Base-by-base conservation (phyloP, 1,140 invertebrate species). In the Cepaea nemoralis region DNA sequence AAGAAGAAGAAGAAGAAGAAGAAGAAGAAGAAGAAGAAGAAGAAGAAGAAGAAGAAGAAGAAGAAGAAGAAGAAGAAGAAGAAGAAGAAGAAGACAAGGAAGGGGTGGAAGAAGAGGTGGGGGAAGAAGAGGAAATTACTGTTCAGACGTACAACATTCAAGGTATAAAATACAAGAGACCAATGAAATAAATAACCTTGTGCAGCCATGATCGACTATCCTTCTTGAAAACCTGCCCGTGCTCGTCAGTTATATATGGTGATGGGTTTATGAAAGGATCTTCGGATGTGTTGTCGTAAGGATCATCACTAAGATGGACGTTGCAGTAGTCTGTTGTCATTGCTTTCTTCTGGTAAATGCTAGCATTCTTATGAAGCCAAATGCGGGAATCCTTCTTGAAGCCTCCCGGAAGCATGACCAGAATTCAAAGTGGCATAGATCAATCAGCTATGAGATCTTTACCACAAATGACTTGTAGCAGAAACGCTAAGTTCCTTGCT, bases 361-460 rank as follows among this genome's bases (percentile, higher is more conserved):
- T 6, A 35, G 77, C 39, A 40, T 78, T 78, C 33, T 78, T 78
- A 42, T 78, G 77, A 5, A 78, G 63, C 77, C 77, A 78, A 31
- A 69, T 16, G 22, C 77, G 59, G 12, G 77, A 78, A 24, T 78
- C 77, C 59, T 78, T 78, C 48, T 78, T 78, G 77, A 78, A 78
- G 16, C 77, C 77, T 19, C 55, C 77, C n/a, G 77, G 77, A 42
- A 78, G 77, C 77, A 78, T 78, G 59, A n/a, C 33, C 22, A 31
- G 33, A 63, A 63, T 63, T 55, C 50, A 55, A 14, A 22, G 50
- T 3, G 8, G n/a, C 50, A 19, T 55, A 55, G 19, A 55, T 55
- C 50, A 8, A 24, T 55, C 50, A 14, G 16, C 50, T 55, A 55
- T 5, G n/a, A 14, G 50, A 3, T 55, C n/a, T 55, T 55, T 22